Conservation (phyloP, 2,888 invertebrate genomes). For the Agonopterix subpropinquella region DNA sequence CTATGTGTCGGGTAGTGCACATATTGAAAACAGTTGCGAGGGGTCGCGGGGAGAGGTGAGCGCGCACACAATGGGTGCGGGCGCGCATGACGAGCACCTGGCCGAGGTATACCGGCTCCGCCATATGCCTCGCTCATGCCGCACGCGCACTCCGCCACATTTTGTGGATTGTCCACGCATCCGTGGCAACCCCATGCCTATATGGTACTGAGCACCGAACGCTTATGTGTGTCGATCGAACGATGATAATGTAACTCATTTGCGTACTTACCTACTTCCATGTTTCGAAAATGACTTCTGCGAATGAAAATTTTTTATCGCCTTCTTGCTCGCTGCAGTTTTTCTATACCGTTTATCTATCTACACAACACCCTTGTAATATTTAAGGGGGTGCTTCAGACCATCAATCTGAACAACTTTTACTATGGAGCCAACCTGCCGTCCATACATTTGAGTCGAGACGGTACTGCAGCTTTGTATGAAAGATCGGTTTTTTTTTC, state of each 20-base stretch:
- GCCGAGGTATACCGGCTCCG: slow-evolving; percentile 60
- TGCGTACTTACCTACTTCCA: too few species aligned
- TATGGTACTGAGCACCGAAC: slow-evolving; percentile 8
- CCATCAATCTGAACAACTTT: too few species aligned
- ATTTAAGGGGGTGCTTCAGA: too few species aligned
- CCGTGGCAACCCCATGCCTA: slow-evolving; percentile 21
- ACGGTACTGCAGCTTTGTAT: too few species aligned
- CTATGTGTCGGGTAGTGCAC: slow-evolving; percentile 32
- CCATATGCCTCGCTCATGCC: slow-evolving; percentile 55
- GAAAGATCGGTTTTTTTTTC: too few species aligned
- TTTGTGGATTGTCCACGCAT: slow-evolving; percentile 16
- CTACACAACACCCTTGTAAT: too few species aligned
- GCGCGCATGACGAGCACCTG: slow-evolving; percentile 74
- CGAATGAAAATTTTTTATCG: too few species aligned
- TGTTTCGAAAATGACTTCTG: too few species aligned
- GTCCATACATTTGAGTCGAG: too few species aligned
- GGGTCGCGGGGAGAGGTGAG: slow-evolving; percentile 23
- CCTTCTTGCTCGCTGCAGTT: too few species aligned
- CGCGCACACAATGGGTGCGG: slow-evolving; percentile 62
- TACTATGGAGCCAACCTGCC: too few species aligned
- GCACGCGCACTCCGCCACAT: slow-evolving; percentile 12
- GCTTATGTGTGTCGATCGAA: slow-evolving; percentile 4
- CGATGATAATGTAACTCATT: slow-evolving; percentile 3
- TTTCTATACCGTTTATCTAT: too few species aligned
- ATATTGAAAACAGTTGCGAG: slow-evolving; percentile 19